Base-by-base conservation (phyloP, 2,797 vertebrate genomes). In the Phyllotis vaccarum region DNA sequence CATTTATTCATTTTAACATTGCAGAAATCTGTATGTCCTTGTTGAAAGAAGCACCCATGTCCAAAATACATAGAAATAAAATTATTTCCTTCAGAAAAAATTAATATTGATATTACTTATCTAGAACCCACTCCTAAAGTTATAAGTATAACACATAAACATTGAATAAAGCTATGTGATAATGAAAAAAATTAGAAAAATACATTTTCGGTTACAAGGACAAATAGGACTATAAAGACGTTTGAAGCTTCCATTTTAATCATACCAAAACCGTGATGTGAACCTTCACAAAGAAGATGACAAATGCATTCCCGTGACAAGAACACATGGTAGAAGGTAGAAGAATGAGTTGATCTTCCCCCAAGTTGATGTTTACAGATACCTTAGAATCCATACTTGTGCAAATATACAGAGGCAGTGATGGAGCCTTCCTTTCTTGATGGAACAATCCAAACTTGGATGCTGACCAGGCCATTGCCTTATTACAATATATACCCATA, bases 31-130 rank as follows among this genome's bases (percentile, higher is more conserved):
- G 13, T 37, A 27, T 11, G 27, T 49, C 24, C 21, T 70, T 40
- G 11, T 34, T 22, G 46, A 43, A 34, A 52, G 88, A 87, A 75
- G 6, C 7, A 56, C 7, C 72, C 6, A 31, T 79, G 31, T 19
- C 86, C 54, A 56, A 78, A 74, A 21, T 90, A 95, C 68, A 92
- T 34, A 91, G 46, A 94, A 66, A 86, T 86, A 19, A 90, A 93
- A 92, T 80, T 52, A 85, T 10, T 80, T 82, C 86, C 58, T 88
- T 75, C 66, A 58, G 34, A 78, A 75, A 49, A 49, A 8, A 46
- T 14, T 89, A 49, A 52, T 27, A 14, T 27, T 92, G 75, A 46
- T 88, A 94, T 52, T 60, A 89, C 14, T 94, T 86, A 86, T 86
- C 88, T 86, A 13, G 80, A 83, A 43, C 54, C 40, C n/a, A 72